A percentile compares a stretch with the other conserved stretches of the same genome.
Conservation (phyloP, 2,888 invertebrate species). For the Podotricha telesiphe region DNA sequence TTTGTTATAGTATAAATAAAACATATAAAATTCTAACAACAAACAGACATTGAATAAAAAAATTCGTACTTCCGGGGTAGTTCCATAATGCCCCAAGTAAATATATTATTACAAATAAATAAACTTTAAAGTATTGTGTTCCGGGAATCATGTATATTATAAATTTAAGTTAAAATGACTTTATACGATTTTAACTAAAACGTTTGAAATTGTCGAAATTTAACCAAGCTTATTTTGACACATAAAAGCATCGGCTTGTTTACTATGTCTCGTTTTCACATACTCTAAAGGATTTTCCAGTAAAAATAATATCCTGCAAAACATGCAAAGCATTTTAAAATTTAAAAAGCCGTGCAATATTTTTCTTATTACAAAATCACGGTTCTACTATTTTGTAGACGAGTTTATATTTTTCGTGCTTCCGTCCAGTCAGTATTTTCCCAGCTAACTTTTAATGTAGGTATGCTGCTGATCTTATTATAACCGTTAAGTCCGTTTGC, state of each 20-base stretch:
- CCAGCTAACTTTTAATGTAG: conserved; percentile 15
- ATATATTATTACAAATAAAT: background rate
- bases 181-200: background rate
- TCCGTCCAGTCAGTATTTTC: conserved; percentile 10
- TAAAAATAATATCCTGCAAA: background rate
- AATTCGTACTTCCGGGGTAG: background rate
- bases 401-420: conserved; percentile 15
- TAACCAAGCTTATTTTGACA: background rate
- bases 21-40: no score
- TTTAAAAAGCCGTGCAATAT: background rate
- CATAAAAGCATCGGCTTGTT: background rate
- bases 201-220: background rate
- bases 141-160: background rate
- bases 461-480: conserved; percentile 21
- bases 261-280: background rate
- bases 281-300: background rate
- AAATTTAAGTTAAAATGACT: background rate
- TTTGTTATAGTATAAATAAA: no score
- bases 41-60: background rate
- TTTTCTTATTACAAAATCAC: conserved; percentile 2
- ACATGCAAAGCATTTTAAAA: background rate
- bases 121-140: background rate
- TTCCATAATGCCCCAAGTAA: background rate
- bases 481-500: conserved; percentile 6
- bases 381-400: background rate